Base-by-base conservation (phyloP, 2,888 invertebrate genomes). In the Hypsopygia costalis region DNA sequence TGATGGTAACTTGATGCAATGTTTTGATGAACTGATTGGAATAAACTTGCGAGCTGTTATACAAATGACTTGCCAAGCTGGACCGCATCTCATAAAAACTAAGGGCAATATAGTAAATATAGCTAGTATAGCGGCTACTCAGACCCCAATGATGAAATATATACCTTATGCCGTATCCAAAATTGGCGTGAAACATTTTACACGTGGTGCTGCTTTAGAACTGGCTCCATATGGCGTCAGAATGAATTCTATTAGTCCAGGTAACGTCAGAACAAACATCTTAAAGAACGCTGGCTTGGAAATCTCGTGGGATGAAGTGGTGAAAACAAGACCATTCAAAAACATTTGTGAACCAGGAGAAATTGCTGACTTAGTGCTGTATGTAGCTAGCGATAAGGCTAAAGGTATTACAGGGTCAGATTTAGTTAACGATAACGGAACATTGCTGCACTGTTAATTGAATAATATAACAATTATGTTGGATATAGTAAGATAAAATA, bases 141-240 rank as follows among this genome's bases (percentile, higher is more conserved):
- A 0, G 16, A 94, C 66, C 93, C 96, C 36, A 1, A 94, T 70
- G 82, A 92, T 21, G 3, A n/a, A 21, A 94, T 95, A 10, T 1
- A 21, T 41, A 20, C 9, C 55, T 0, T 67, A 62, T 5, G 34
- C 40, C 6, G 38, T 51, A 5, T 60, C 68, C 0, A 73, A 72
- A 36, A 66, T 68, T n/a, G 64, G 51, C 1, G 7, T 72, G 1
- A 51, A 55, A 11, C 57, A 62, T 37, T 74, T 74, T 11, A 62
- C 69, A 0, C 52, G 55, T 30, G 47, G 49, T n/a, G n/a, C n/a
- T n/a, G n/a, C n/a, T n/a, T 71, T 97, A 33, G 97, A 95, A 59
- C 72, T 95, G 29, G 94, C 93, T 6, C 49, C 88, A 0, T 91
- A 92, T 63, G 91, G 92, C 48, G 94, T 97, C 0, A 89, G 97